Percentiles rank a stretch among this genome's conserved stretches.
Evolutionary conservation across 2,113 vertebrate species (phyloP).

Genomic region (Diphyllodes magnificus): DNA sequence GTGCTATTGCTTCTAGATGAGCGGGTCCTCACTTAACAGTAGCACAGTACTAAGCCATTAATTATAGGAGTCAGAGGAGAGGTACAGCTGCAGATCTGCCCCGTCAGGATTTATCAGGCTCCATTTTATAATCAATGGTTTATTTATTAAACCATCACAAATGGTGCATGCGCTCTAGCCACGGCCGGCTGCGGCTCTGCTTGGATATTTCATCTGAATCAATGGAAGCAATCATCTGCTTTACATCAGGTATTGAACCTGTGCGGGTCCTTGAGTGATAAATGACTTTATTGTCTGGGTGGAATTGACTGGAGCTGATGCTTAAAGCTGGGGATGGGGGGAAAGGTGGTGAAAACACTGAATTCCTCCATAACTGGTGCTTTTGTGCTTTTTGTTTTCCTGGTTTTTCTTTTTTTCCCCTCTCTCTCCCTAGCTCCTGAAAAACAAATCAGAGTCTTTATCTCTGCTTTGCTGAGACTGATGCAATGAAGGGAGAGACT

Average conservation of each 20-base stretch:
- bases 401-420: rapidly evolving
- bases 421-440: neutral
- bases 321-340: neutral
- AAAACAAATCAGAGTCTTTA: neutral
- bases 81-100: constrained; percentile 9
- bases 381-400: neutral
- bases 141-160: constrained; percentile 59
- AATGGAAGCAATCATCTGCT: constrained; percentile 71
- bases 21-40: neutral
- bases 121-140: constrained; percentile 68
- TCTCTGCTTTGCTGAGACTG: neutral
- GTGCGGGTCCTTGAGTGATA: constrained; percentile 50
- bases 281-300: constrained; percentile 67
- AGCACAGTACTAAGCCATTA: constrained; percentile 5
- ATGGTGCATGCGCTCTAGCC: neutral
- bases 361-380: neutral
- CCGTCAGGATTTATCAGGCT: constrained; percentile 63
- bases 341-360: neutral
- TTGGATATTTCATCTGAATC: constrained; percentile 62
- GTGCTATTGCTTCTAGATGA: neutral
- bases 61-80: constrained; percentile 10
- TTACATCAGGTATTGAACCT: constrained; percentile 54
- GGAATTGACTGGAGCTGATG: constrained; percentile 24
- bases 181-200: neutral
- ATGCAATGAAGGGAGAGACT: neutral